Evolutionary conservation across 2,113 vertebrate species (phyloP).

Genomic region (Desmodus rotundus): DNA sequence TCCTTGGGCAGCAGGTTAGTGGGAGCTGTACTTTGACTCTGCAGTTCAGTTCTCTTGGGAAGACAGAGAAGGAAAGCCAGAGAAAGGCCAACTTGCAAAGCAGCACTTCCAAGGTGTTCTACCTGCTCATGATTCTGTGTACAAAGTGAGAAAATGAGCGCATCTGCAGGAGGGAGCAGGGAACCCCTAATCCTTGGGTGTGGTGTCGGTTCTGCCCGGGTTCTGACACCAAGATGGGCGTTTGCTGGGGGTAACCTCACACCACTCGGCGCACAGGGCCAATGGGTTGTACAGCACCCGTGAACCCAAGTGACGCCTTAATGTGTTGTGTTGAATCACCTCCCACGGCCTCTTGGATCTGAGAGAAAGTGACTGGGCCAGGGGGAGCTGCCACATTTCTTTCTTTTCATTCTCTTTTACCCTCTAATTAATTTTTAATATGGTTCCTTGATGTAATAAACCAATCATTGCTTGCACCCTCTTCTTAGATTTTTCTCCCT

Average conservation of each 20-base stretch:
- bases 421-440: conserved; percentile 26
- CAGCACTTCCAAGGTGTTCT: not conserved
- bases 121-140: not conserved
- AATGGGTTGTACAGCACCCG: not conserved
- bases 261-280: fast-evolving
- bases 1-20: not conserved
- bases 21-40: not conserved
- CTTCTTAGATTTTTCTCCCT: not conserved
- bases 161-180: not conserved
- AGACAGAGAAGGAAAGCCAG: not conserved
- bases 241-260: not conserved
- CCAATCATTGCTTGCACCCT: not conserved
- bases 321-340: not conserved
- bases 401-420: conserved; percentile 2
- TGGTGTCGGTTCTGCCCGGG: not conserved
- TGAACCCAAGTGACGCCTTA: not conserved
- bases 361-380: not conserved
- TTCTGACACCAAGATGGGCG: not conserved
- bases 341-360: not conserved
- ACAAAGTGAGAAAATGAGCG: not conserved
- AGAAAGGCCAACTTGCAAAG: not conserved
- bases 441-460: not conserved
- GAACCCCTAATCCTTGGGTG: not conserved
- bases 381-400: not conserved
- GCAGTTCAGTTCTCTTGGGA: fast-evolving